Evolutionary conservation across 2,113 vertebrate species (phyloP).

Genomic region (Corythornis vintsioides): DNA sequence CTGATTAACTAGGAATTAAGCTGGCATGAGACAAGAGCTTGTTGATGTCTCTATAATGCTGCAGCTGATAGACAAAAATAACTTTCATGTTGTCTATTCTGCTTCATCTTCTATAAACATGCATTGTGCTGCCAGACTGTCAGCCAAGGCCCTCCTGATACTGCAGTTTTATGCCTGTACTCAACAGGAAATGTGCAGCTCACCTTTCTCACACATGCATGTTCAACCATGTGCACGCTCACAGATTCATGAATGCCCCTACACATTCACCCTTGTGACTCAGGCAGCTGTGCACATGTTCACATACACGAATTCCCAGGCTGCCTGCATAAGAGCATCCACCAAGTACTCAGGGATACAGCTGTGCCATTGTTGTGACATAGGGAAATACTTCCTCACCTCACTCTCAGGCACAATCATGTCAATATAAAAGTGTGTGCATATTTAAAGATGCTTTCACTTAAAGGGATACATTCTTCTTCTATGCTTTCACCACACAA

Average conservation of each 20-base stretch:
- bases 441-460: neutral
- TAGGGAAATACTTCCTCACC: neutral
- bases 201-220: neutral
- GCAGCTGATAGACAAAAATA: conserved; percentile 67
- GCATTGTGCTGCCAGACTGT: conserved; percentile 13
- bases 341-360: neutral
- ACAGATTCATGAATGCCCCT: accelerated
- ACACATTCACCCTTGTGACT: neutral
- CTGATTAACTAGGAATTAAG: conserved; percentile 71
- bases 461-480: neutral
- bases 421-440: neutral
- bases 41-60: conserved; percentile 70
- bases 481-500: neutral
- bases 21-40: conserved; percentile 66
- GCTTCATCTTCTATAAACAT: conserved; percentile 37
- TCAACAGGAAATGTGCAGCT: neutral
- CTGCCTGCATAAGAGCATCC: neutral
- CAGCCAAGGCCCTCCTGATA: neutral
- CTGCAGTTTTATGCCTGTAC: neutral
- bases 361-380: accelerated
- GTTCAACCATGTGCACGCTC: neutral
- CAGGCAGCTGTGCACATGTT: accelerated
- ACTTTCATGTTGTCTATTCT: conserved; percentile 35
- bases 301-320: neutral
- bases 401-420: neutral